Base-by-base conservation (phyloP, 2,113 vertebrate genomes). In the Lampris megalopsis region DNA sequence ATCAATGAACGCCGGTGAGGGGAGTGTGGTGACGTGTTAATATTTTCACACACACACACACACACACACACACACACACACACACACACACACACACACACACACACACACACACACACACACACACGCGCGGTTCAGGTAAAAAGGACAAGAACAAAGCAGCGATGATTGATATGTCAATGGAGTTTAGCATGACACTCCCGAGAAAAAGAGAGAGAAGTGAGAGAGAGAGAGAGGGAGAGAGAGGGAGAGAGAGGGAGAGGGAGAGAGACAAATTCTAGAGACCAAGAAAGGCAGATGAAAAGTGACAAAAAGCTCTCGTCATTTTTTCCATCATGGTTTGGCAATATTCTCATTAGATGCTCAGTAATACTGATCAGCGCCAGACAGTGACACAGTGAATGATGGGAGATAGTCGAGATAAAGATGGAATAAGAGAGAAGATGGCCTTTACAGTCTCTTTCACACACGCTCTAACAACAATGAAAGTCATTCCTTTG, bases 1-100 rank as follows among this genome's bases (percentile, higher is more conserved):
- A 83, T 89, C 89, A 77, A 65, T 71, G 81, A 78, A 68, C 58
- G 64, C 61, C 63, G 68, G 75, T 47, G 69, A 65, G 47, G 73
- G 84, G 71, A 77, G 80, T 53, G 66, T 71, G 85, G 89, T 71
- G 90, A 92, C 70, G 84, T 91, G 92, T 90, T 91, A 88, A 92
- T 89, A 92, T 88, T 93, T 92, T 86, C 83, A 83, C 79, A 81
- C 76, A 11, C 80, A 62, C 6, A 38, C 74, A 37, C 41, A 47
- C 69, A 54, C 53, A 41, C 57, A 71, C 6, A 37, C 37, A 8
- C 60, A 56, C 35, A 11, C 43, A 60, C 10, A 8, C 24, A 41
- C 9, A 53, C 49, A 41, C 9, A 35, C 36, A 13, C 49, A 9
- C 57, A 13, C 54, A 59, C 50, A 64, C 11, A 11, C 42, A 9